Evolutionary conservation across 1,140 invertebrate genomes (phyloP).

Genomic region (Parapsyche elsis): DNA sequence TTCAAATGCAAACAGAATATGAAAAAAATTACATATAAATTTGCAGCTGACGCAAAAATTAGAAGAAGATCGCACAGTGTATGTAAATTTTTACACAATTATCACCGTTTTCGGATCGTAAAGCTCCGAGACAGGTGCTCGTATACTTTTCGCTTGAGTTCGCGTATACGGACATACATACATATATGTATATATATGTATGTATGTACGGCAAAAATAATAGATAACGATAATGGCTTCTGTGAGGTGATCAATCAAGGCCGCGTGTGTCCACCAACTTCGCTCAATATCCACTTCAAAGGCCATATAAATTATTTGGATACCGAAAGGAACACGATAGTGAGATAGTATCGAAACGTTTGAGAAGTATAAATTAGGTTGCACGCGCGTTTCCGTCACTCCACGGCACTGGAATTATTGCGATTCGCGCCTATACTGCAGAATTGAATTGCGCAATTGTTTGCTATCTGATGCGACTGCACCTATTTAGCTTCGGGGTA

Average conservation of each 20-base stretch:
- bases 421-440: too few relatives aligned
- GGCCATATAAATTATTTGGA: slow-evolving; percentile 5
- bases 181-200: too few relatives aligned
- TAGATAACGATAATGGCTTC: slow-evolving; percentile 26
- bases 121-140: background rate
- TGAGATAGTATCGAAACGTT: background rate
- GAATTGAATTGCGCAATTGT: background rate
- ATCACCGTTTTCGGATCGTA: background rate
- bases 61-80: background rate
- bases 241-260: slow-evolving; percentile 17
- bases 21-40: background rate
- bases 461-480: background rate
- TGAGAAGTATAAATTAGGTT: too few relatives aligned
- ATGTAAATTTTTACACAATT: slow-evolving; percentile 24
- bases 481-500: background rate
- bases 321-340: slow-evolving; percentile 4
- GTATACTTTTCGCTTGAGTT: background rate
- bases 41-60: slow-evolving; percentile 4
- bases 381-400: background rate
- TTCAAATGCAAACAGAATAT: background rate
- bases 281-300: slow-evolving; percentile 12
- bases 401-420: background rate
- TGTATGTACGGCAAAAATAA: background rate
- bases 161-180: too few relatives aligned
- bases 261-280: background rate